Evolutionary conservation across 2,113 vertebrate genomes (phyloP).

Genomic region (Channa argus): DNA sequence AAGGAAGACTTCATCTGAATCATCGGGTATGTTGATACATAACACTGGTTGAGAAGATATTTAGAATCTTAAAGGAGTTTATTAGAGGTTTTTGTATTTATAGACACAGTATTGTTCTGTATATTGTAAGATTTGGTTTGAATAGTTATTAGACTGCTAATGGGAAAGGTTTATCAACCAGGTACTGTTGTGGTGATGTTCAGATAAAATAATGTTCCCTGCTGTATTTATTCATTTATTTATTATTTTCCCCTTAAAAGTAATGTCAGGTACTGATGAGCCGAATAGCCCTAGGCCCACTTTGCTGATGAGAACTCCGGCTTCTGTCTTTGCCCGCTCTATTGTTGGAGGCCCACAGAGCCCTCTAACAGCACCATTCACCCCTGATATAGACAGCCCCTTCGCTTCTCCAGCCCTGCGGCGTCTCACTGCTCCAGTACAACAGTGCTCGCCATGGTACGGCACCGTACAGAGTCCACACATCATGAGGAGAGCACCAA

Average conservation of each 20-base stretch:
- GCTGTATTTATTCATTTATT: background rate
- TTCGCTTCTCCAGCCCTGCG: conserved; percentile 83
- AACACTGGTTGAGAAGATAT: background rate
- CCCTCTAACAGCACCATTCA: conserved; percentile 79
- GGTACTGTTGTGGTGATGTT: background rate
- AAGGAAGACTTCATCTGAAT: conserved; percentile 76
- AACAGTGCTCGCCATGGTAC: conserved; percentile 84
- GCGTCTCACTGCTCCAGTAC: conserved; percentile 78
- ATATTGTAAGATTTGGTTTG: no score
- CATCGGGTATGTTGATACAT: conserved; percentile 70
- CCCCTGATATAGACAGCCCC: conserved; percentile 84
- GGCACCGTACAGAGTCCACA: conserved; percentile 87
- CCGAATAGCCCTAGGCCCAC: conserved; percentile 78
- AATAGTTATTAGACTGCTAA: no score
- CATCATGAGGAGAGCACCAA: conserved; percentile 86
- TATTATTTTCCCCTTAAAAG: conserved; percentile 44
- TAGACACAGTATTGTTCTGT: no score
- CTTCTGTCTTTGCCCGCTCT: conserved; percentile 84
- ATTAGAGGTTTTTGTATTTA: no score
- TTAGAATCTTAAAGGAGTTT: no score
- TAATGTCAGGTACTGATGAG: conserved; percentile 79
- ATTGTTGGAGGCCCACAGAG: conserved; percentile 73
- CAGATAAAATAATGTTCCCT: background rate
- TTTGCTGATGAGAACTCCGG: conserved; percentile 75
- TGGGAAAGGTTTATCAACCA: no score